Evolutionary conservation across 2,113 vertebrate genomes (phyloP).

Genomic region (Aphyosemion australe): DNA sequence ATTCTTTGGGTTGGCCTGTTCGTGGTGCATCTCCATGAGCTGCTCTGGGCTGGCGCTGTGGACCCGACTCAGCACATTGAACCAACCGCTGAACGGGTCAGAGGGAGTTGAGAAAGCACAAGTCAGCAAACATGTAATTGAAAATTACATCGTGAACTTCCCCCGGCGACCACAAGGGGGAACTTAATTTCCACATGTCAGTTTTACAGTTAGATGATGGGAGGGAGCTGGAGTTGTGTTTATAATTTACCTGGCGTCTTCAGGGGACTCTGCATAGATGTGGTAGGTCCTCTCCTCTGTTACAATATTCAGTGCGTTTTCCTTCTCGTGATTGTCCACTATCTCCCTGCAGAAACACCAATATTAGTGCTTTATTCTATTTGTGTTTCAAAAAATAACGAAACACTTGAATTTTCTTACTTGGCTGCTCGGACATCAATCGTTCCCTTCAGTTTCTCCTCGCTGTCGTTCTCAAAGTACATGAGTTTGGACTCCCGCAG

Average conservation of each 20-base stretch:
- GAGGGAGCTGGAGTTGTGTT: conserved; percentile 43
- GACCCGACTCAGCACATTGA: conserved; percentile 90
- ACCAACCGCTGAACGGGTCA: conserved; percentile 85
- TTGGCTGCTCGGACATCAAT: conserved; percentile 87
- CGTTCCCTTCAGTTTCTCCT: conserved; percentile 91
- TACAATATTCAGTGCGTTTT: conserved; percentile 91
- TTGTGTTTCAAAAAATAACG: background rate
- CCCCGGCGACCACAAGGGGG: conserved; percentile 58
- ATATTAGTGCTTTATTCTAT: background rate
- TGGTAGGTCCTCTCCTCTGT: conserved; percentile 91
- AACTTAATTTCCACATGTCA: conserved; percentile 44
- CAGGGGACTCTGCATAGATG: conserved; percentile 91
- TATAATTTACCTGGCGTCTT: conserved; percentile 88
- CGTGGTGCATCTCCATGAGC: conserved; percentile 91
- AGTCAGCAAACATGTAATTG: conserved; percentile 44
- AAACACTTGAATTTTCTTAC: conserved; percentile 63
- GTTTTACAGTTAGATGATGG: conserved; percentile 2
- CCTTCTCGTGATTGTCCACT: conserved; percentile 94
- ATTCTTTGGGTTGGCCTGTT: conserved; percentile 95
- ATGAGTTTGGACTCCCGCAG: conserved; percentile 89
- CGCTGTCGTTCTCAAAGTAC: conserved; percentile 92
- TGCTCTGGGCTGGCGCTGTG: conserved; percentile 87
- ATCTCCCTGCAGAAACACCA: conserved; percentile 83
- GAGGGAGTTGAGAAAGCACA: conserved; percentile 51
- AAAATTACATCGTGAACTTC: conserved; percentile 38